These are phyloP conservation scores for Perca schrenkii DNA, from an alignment of 2,113 vertebrate genomes.

Conservation along the genomic window DNA sequence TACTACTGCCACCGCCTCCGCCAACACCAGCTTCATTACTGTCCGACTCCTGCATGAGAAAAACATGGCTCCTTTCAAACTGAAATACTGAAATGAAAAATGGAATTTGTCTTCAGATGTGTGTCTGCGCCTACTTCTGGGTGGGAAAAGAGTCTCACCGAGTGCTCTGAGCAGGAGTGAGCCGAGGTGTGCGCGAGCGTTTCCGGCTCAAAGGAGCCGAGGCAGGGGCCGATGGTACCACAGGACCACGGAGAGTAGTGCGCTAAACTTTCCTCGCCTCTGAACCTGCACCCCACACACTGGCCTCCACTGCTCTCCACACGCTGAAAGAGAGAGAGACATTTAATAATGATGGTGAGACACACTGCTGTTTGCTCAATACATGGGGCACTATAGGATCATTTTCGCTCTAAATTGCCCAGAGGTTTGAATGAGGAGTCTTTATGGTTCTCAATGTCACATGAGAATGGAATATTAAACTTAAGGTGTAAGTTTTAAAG, in stretches of 20 bases:
- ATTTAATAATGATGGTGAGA: neutral
- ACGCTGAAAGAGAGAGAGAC: constrained; percentile 80
- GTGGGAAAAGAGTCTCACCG: constrained; percentile 84
- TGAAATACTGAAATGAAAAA: neutral
- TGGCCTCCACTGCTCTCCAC: constrained; percentile 87
- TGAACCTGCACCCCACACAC: constrained; percentile 89
- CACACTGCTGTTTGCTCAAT: neutral
- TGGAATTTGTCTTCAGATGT: neutral
- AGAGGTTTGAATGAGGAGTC: neutral
- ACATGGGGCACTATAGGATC: neutral
- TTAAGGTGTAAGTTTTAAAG: neutral
- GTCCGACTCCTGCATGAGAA: constrained; percentile 85
- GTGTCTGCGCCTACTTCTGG: neutral
- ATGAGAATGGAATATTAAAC: neutral
- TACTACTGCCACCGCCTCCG: constrained; percentile 64
- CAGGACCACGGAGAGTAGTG: constrained; percentile 98
- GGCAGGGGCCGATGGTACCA: constrained; percentile 90
- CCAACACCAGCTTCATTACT: constrained; percentile 59
- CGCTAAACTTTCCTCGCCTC: constrained; percentile 89
- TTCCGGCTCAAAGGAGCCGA: constrained; percentile 92
- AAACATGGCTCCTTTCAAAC: neutral
- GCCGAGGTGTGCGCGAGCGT: constrained; percentile 84
- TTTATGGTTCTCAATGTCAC: neutral
- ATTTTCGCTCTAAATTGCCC: neutral
- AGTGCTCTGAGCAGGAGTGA: constrained; percentile 89